Evolutionary conservation across 2,888 invertebrate genomes (phyloP), one percentile per base, ranked within the genome.

Genomic region (Hyles lineata): DNA sequence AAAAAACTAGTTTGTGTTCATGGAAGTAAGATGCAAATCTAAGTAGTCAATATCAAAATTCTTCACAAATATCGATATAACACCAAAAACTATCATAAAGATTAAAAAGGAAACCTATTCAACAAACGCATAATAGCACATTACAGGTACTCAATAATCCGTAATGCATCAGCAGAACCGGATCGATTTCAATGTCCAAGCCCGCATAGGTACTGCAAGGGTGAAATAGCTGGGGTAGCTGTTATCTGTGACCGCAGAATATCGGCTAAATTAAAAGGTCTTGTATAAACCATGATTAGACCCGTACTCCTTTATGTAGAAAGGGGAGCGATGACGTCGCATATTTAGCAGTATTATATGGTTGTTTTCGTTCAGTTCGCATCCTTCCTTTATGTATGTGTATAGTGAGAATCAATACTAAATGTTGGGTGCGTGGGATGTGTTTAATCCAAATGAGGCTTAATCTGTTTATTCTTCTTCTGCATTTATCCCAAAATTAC

Each of bases 241-340:
- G 67, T 67, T 67, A 67, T 67, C 67, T 50, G 67, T 50, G 67
- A 67, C 67, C 67, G 23, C 67, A 67, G 67, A 50, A 67, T 67
- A 67, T 50, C 67, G 50, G 17, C 67, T n/a, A 67, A 67, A 67
- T 67, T 67, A 67, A 67, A 67, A 67, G 67, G 67, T 67, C 67
- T 67, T 50, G 67, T 67, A 67, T 50, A 67, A 67, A 67, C 67
- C 67, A 67, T 67, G 67, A 67, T 67, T 67, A 67, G 67, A 67
- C 23, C 67, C 67, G 67, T 67, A 50, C 67, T 67, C 50, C 67
- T 50, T 63, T 67, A 67, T 50, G 67, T 67, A 23, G n/a, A 23
- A 67, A 67, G 67, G 67, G 50, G 67, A 43, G 63, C 17, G 43
- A 50, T 67, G 67, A 67, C 50, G 23, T 67, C 15, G 67, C 50